These are phyloP conservation scores for Ornithoptera priamus DNA, from an alignment of 2,888 invertebrate genomes.

Conservation along the genomic window DNA sequence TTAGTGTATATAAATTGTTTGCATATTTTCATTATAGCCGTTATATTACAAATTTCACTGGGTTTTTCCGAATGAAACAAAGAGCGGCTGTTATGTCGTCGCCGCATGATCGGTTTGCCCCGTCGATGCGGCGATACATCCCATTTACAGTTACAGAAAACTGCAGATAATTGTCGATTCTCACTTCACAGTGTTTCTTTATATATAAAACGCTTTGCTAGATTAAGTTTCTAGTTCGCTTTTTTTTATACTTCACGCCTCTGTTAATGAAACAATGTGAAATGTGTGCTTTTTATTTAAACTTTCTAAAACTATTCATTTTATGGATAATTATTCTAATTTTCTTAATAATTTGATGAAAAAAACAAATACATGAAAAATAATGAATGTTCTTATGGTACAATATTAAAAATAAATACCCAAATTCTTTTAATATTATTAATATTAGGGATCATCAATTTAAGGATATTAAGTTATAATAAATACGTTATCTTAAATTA, in stretches of 20 bases:
- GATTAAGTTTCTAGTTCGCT: not conserved
- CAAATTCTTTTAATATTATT: too few species aligned
- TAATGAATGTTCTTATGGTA: too few species aligned
- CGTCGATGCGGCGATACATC: conserved; percentile 33
- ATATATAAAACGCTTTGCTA: conserved; percentile 1
- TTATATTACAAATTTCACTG: conserved; percentile 42
- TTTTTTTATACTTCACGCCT: not conserved
- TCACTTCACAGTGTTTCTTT: conserved; percentile 15
- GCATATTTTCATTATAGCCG: conserved; percentile 47
- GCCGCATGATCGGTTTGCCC: conserved; percentile 55
- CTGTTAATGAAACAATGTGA: not conserved
- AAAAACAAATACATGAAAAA: too few species aligned
- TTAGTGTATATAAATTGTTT: conserved; percentile 44
- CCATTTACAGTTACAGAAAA: conserved; percentile 29
- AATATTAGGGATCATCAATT: too few species aligned
- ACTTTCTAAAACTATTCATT: not conserved
- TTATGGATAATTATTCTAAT: not conserved
- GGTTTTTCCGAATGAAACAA: conserved; percentile 36
- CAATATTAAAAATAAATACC: too few species aligned
- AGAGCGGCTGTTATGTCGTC: conserved; percentile 46
- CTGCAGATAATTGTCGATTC: conserved; percentile 28
- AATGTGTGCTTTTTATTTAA: not conserved
- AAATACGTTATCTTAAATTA: too few species aligned
- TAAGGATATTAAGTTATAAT: too few species aligned
- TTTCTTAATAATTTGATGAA: not conserved